Base-by-base conservation (phyloP, 2,888 invertebrate genomes). In the Euzetes globulus region DNA sequence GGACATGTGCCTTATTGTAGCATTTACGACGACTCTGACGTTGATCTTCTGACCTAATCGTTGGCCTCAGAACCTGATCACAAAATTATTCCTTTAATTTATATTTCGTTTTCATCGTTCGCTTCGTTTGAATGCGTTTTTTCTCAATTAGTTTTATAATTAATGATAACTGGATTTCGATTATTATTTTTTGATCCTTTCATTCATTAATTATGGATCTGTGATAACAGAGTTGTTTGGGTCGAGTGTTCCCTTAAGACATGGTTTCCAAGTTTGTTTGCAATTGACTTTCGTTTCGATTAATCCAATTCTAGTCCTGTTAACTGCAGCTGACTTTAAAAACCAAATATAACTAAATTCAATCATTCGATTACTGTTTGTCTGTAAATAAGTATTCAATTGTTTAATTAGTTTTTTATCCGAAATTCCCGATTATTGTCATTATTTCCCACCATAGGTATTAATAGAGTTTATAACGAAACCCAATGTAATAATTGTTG, bases 11-110 rank as follows among this genome's bases (percentile, higher is more conserved):
- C 68, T 68, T 68, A 68, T 22, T 41, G 45, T 45, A 68, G 68
- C 68, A 68, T 71, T 33, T 71, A 71, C 47, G 71, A 71, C 55
- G 71, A 71, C 50, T 71, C 71, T 25, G 71, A 71, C 33, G 55
- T 50, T 50, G 71, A 71, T 52, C 71, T 71, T 41, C 33, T 55
- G 22, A 71, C 52, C n/a, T 71, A 52, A 71, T 5, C 5, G 5
- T 22, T 50, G 50, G 19, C 50, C 50, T n/a, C n/a, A 47, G 15
- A 19, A 50, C n/a, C 41, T 50, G 50, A 50, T 19, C 50, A n/a
- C n/a, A 50, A 50, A 17, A n/a, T 17, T n/a, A n/a, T n/a, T n/a
- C n/a, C n/a, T 50, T 17, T 50, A 50, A 50, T 50, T 19, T 17
- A 50, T 50, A 50, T n/a, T 41, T 17, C 50, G 50, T 50, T 50